Conservation (phyloP, 2,888 invertebrate species). For the Agrochola lychnidis region DNA sequence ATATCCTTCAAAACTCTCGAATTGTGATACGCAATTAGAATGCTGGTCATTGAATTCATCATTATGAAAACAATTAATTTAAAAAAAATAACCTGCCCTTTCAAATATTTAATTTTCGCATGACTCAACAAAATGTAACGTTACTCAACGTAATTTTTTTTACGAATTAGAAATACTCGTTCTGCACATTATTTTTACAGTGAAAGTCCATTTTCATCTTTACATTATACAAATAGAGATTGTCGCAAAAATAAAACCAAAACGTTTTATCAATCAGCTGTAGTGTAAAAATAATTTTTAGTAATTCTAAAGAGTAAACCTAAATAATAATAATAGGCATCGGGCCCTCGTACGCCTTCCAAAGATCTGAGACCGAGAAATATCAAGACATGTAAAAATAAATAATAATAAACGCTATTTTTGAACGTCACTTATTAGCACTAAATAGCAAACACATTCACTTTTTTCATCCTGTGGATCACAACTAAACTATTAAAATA, state of each 20-base stretch:
- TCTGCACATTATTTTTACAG: not conserved
- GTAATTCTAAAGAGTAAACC: not conserved
- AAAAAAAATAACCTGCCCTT: not conserved
- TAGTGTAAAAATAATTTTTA: not conserved
- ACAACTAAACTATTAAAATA: not conserved
- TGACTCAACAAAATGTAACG: not conserved
- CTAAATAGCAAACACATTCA: not conserved
- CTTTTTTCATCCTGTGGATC: not conserved
- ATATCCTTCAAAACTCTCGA: no score
- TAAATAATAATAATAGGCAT: no score
- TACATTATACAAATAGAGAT: not conserved
- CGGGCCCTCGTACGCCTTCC: no score
- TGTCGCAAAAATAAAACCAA: not conserved
- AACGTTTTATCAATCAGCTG: not conserved
- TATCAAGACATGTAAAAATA: no score
- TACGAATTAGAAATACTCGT: not conserved
- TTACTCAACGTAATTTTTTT: no score
- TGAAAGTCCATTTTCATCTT: not conserved
- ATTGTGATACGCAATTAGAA: no score
- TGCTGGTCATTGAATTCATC: not conserved
- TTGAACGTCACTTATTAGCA: not conserved
- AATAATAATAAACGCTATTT: not conserved
- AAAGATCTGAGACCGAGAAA: no score
- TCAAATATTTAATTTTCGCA: not conserved
- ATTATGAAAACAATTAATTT: not conserved